A percentile compares a stretch with the other conserved stretches of the same genome.
Conservation (phyloP, 2,888 invertebrate species). For the Aporophyla nigra region DNA sequence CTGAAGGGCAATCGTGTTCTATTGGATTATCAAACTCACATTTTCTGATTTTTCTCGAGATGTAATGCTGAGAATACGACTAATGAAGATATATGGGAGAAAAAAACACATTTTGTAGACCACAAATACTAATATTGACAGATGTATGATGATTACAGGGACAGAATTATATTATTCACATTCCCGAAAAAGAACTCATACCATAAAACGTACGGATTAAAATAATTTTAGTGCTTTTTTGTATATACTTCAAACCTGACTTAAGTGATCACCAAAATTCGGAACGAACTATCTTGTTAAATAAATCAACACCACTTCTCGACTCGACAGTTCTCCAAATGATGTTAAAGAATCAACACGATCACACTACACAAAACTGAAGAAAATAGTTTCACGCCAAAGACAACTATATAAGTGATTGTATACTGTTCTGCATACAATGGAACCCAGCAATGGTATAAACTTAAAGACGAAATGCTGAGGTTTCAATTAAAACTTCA, state of each 20-base stretch:
- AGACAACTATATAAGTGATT: slow-evolving; percentile 53
- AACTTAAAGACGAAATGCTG: slow-evolving; percentile 69
- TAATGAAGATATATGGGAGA: not conserved
- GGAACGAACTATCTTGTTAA: not conserved
- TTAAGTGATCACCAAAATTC: not conserved
- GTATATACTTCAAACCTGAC: not conserved
- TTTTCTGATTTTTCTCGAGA: not conserved
- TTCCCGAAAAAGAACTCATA: not conserved
- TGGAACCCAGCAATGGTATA: slow-evolving; percentile 57
- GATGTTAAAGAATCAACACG: slow-evolving; percentile 11
- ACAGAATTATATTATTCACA: slow-evolving; percentile 2
- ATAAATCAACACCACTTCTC: not conserved
- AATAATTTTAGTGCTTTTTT: not conserved
- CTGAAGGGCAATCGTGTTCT: not conserved
- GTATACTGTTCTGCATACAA: slow-evolving; percentile 58
- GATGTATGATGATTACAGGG: not conserved
- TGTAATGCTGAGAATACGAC: not conserved
- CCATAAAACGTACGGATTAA: not conserved
- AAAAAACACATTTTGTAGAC: not conserved
- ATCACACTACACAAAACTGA: slow-evolving; percentile 4
- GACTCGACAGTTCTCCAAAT: not conserved
- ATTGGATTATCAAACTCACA: not conserved
- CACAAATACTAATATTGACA: not conserved
- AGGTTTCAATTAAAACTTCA: slow-evolving; percentile 79
- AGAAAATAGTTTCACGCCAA: slow-evolving; percentile 44